Percentiles rank a stretch among this genome's conserved stretches.
Conservation (phyloP, 2,888 invertebrate species). For the Pardosa pseudoannulata region DNA sequence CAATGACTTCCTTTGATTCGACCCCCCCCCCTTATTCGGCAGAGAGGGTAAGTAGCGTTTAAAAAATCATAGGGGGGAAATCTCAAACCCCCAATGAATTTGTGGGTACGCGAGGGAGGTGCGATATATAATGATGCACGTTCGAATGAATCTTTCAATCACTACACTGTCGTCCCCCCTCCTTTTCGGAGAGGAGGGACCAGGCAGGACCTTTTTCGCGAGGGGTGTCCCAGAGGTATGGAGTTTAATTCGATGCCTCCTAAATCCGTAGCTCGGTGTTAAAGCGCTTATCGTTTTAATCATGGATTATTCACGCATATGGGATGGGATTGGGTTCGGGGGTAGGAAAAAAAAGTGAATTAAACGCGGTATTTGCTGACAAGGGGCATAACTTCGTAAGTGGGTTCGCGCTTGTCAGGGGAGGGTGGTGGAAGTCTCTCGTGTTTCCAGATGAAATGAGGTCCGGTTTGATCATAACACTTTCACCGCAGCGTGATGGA, state of each 20-base stretch:
- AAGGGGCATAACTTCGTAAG: not conserved
- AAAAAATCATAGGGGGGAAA: not conserved
- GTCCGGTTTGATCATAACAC: no score
- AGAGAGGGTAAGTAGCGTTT: not conserved
- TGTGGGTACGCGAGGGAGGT: not conserved
- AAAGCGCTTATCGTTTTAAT: conserved; percentile 22
- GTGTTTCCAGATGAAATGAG: no score
- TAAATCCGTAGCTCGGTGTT: conserved; percentile 6
- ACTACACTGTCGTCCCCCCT: not conserved
- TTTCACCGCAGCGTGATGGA: no score
- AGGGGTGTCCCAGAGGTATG: conserved; percentile 26
- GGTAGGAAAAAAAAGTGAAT: conserved; percentile 19
- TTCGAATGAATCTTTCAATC: conserved; percentile 27
- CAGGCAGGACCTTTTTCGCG: not conserved
- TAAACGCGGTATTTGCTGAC: conserved; percentile 12
- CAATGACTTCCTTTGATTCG: not conserved
- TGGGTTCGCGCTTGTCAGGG: not conserved
- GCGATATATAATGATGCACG: conserved; percentile 27
- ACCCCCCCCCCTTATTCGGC: not conserved
- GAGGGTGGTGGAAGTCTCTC: not conserved
- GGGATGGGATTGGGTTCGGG: not conserved
- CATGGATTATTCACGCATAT: conserved; percentile 25
- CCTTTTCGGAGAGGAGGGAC: not conserved
- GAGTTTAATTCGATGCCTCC: conserved; percentile 35
- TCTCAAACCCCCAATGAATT: conserved; percentile 34